Conservation (phyloP, 2,797 vertebrate species). For the Bucorvus abyssinicus region DNA sequence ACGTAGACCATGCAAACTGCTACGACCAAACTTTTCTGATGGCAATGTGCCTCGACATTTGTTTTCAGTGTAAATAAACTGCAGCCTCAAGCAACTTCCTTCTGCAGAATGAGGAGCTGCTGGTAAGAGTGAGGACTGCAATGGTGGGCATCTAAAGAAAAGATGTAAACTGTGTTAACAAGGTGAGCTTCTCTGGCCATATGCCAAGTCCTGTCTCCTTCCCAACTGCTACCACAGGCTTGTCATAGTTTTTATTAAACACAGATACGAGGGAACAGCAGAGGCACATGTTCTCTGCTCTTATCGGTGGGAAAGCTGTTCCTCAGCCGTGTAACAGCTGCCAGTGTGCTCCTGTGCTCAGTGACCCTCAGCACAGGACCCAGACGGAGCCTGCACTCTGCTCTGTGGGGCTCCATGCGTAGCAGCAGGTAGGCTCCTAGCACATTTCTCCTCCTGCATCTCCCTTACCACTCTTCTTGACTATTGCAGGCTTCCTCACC, state of each 20-base stretch:
- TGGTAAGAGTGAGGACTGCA: background rate
- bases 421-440: background rate
- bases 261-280: fast-evolving
- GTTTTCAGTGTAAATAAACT: background rate
- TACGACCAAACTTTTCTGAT: background rate
- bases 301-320: fast-evolving
- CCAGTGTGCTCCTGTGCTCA: fast-evolving
- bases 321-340: too few species aligned
- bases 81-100: background rate
- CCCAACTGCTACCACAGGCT: background rate
- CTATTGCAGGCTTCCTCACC: background rate
- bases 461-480: fast-evolving
- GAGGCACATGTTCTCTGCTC: fast-evolving
- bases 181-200: background rate
- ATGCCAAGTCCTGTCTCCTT: background rate
- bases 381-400: fast-evolving
- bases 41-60: background rate
- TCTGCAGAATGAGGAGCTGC: background rate
- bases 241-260: background rate
- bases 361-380: background rate
- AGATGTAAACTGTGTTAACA: fast-evolving
- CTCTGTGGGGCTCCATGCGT: fast-evolving
- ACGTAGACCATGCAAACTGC: background rate
- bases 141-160: background rate
- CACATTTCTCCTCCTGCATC: background rate